Evolutionary conservation across 1,140 invertebrate species (phyloP).

Genomic region (Bombus consobrinus): DNA sequence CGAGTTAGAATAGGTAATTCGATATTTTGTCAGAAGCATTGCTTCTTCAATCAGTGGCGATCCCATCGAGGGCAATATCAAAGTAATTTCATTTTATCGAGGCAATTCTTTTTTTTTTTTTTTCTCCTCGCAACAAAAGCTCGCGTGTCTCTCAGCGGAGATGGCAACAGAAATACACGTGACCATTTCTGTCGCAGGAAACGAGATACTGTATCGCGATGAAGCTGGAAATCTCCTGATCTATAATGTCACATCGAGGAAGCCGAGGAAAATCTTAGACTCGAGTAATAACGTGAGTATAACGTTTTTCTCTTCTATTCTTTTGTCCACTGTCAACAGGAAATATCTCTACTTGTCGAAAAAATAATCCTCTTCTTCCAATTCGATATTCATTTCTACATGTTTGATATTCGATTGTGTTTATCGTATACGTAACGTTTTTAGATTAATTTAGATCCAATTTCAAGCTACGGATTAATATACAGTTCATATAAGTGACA

Average conservation of each 20-base stretch:
- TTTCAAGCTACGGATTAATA: no score
- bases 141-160: not conserved
- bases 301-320: not conserved
- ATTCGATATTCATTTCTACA: no score
- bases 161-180: slow-evolving; percentile 6
- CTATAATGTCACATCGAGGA: slow-evolving; percentile 70
- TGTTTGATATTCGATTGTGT: no score
- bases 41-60: not conserved
- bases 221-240: slow-evolving; percentile 76
- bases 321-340: not conserved
- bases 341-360: not conserved
- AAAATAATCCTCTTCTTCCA: not conserved
- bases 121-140: not conserved
- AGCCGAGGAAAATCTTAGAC: slow-evolving; percentile 68
- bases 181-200: slow-evolving; percentile 73
- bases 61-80: not conserved
- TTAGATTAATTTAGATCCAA: no score
- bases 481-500: no score
- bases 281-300: slow-evolving; percentile 74
- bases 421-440: no score
- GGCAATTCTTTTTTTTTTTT: not conserved
- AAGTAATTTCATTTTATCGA: slow-evolving; percentile 26
- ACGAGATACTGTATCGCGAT: slow-evolving; percentile 78
- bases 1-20: no score
- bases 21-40: not conserved